A percentile compares a stretch with the other conserved stretches of the same genome.
Evolutionary conservation across 2,797 vertebrate genomes (phyloP).

Genomic region (Fistularia commersonii): DNA sequence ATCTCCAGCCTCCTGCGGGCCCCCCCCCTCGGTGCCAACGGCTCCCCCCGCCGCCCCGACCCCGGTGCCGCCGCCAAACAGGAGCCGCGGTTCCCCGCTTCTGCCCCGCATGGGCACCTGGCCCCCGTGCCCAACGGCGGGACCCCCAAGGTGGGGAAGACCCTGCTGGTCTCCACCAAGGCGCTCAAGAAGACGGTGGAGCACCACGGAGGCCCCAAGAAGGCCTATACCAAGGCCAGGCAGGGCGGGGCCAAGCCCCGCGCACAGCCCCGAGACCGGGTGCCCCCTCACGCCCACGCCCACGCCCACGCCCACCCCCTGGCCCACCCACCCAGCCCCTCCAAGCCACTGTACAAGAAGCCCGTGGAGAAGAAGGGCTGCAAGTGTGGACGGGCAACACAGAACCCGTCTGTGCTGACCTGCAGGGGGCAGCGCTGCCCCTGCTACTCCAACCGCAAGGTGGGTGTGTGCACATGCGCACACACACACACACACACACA

Average conservation of each 20-base stretch:
- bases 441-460: slow-evolving; percentile 98
- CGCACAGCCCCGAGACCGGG: slow-evolving; percentile 88
- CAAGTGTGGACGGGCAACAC: slow-evolving; percentile 97
- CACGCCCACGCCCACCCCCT: slow-evolving; percentile 75
- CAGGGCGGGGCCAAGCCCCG: slow-evolving; percentile 90
- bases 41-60: slow-evolving; percentile 72
- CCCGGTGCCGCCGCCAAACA: slow-evolving; percentile 81
- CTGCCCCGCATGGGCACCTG: slow-evolving; percentile 70
- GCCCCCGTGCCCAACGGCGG: slow-evolving; percentile 91
- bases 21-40: slow-evolving; percentile 79
- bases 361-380: slow-evolving; percentile 98
- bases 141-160: slow-evolving; percentile 89
- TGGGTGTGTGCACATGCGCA: slow-evolving; percentile 21
- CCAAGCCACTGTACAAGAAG: slow-evolving; percentile 98
- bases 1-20: slow-evolving; percentile 90
- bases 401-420: slow-evolving; percentile 99
- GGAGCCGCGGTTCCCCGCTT: slow-evolving; percentile 84
- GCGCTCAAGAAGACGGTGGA: slow-evolving; percentile 90
- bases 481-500: too few species aligned
- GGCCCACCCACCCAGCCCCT: slow-evolving; percentile 90
- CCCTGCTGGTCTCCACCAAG: slow-evolving; percentile 87
- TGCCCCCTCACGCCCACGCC: too few species aligned
- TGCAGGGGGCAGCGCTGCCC: slow-evolving; percentile 98
- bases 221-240: slow-evolving; percentile 91
- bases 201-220: slow-evolving; percentile 87